Conservation (phyloP, 1,140 invertebrate species). For the Zaprionus capensis region DNA sequence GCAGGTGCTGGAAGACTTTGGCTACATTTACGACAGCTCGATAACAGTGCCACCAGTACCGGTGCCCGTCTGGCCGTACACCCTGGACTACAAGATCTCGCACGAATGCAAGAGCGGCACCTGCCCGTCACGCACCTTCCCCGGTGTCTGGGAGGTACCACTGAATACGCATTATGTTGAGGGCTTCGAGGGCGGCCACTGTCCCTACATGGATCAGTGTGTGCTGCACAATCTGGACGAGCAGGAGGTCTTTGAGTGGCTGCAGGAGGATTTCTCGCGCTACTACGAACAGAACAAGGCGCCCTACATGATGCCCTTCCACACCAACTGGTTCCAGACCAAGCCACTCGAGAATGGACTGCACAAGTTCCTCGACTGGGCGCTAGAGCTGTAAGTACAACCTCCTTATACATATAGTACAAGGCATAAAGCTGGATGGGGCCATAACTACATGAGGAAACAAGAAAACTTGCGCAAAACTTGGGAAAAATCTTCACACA, state of each 20-base stretch:
- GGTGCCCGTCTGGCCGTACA: constrained; percentile 97
- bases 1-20: constrained; percentile 94
- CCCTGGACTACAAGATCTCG: constrained; percentile 95
- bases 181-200: constrained; percentile 95
- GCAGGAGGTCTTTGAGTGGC: constrained; percentile 94
- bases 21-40: constrained; percentile 96
- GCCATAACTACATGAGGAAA: not conserved
- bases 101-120: constrained; percentile 96
- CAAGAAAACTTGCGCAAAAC: not conserved
- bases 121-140: constrained; percentile 95
- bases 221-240: constrained; percentile 95
- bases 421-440: not conserved
- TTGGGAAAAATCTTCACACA: not conserved
- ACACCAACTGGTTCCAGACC: constrained; percentile 97
- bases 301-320: constrained; percentile 97
- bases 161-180: constrained; percentile 96
- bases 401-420: not conserved
- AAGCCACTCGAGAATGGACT: constrained; percentile 93
- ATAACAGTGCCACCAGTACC: constrained; percentile 92
- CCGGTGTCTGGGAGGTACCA: constrained; percentile 97
- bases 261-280: constrained; percentile 94
- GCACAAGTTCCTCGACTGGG: constrained; percentile 94
- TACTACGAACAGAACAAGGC: constrained; percentile 94
- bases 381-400: constrained; percentile 88
- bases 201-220: constrained; percentile 96